Conservation (phyloP, 2,113 vertebrate genomes). For the Camelus dromedarius region DNA sequence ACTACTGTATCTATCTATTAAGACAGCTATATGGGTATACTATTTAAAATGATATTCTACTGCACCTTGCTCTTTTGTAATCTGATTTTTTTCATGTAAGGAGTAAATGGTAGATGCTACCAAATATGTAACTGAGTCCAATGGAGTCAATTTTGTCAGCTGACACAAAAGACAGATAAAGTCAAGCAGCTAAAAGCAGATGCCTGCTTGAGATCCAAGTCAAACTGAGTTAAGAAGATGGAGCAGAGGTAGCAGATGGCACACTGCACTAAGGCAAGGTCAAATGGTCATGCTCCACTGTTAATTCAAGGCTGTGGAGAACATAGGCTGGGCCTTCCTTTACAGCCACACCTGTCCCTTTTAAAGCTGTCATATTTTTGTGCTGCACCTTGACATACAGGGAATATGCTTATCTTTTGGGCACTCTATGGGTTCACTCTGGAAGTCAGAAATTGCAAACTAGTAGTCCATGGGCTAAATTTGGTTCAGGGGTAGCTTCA, state of each 20-base stretch:
- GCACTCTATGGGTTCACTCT: background rate
- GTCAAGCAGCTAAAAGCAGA: background rate
- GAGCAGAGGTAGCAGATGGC: background rate
- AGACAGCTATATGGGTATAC: background rate
- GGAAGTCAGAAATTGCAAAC: background rate
- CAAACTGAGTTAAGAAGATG: background rate
- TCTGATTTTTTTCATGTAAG: background rate
- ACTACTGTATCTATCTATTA: background rate
- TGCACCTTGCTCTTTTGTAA: background rate
- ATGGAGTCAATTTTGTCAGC: background rate
- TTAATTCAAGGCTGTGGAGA: background rate
- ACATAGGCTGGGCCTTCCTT: background rate
- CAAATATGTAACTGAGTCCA: background rate
- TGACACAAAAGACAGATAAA: background rate
- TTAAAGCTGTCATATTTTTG: background rate
- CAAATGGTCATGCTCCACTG: rapidly evolving
- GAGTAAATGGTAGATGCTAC: background rate
- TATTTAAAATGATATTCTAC: constrained; percentile 2
- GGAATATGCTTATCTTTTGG: background rate
- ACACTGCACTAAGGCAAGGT: background rate
- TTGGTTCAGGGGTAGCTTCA: background rate
- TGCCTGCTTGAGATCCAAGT: background rate
- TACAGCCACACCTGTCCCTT: background rate
- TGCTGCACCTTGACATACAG: background rate
- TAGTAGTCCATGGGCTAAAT: background rate